Evolutionary conservation across 1,140 invertebrate species (phyloP), one percentile per base, ranked within the genome.

Genomic region (Megathymus violae): DNA sequence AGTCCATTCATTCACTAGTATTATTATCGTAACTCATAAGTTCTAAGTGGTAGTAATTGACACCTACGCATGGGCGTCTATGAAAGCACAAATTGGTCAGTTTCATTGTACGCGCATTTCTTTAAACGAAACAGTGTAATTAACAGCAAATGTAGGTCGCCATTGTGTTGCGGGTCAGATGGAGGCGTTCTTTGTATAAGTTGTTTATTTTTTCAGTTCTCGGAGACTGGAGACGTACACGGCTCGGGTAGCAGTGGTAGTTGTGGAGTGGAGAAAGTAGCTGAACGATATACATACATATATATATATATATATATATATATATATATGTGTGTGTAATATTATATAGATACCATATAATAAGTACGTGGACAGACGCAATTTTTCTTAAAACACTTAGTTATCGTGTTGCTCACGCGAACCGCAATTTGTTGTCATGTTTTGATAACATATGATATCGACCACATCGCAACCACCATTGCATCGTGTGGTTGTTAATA

Each of bases 181-280:
- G 76, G 85, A 86, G 74, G 72, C 74, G 68, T 70, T 78, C 85
- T 84, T 90, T 90, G 85, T 88, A 50, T 64, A 46, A 69, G 36
- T 56, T 82, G 81, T 90, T 88, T 87, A 76, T 83, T 84, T 81
- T 83, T 76, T 85, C 81, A 61, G 46, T 82, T 82, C 73, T 50
- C 59, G 61, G 69, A 79, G 72, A 62, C 64, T 63, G 46, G 15
- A 52, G 36, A 17, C 34, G 36, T 62, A 41, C 48, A 50, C n/a
- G 47, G 36, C 22, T 58, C 40, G 44, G 52, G 48, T 56, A 46
- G 56, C 62, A 17, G 41, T 9, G 27, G 3, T 36, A 11, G 34
- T 36, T 36, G 34, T n/a, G n/a, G n/a, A n/a, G n/a, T n/a, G n/a
- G n/a, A n/a, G n/a, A n/a, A n/a, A n/a, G n/a, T n/a, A n/a, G n/a